Conservation (phyloP, 2,797 vertebrate species). For the Falco columbarius region DNA sequence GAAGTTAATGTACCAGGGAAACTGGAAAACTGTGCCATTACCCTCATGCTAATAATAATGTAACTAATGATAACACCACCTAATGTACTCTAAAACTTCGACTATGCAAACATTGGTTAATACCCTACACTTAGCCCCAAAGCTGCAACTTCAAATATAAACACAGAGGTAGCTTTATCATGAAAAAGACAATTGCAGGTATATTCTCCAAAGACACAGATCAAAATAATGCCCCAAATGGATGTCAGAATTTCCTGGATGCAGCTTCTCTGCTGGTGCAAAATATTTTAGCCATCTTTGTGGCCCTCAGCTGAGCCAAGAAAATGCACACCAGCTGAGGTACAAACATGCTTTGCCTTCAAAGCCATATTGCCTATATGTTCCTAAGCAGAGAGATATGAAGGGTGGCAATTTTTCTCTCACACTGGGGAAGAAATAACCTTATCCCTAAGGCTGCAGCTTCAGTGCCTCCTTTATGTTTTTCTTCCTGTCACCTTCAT, state of each 20-base stretch:
- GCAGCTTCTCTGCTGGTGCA: neutral
- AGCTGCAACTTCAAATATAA: neutral
- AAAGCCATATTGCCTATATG: neutral
- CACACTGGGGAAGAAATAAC: neutral
- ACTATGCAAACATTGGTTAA: slow-evolving; percentile 12
- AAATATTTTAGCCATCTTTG: neutral
- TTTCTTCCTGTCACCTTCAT: neutral
- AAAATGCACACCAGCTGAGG: neutral
- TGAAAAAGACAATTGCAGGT: neutral
- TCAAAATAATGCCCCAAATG: neutral
- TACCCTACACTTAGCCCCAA: neutral
- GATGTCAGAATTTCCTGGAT: neutral
- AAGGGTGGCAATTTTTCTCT: neutral
- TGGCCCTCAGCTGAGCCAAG: neutral
- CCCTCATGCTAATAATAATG: neutral
- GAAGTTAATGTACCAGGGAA: neutral
- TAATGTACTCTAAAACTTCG: neutral
- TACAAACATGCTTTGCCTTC: neutral
- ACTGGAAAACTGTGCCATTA: neutral
- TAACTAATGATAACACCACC: neutral
- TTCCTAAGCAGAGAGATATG: neutral
- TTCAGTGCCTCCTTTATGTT: neutral
- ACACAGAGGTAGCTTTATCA: neutral
- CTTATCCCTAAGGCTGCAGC: neutral
- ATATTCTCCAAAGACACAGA: neutral